Evolutionary conservation across 2,113 vertebrate species (phyloP).

Genomic region (Connochaetes taurinus): DNA sequence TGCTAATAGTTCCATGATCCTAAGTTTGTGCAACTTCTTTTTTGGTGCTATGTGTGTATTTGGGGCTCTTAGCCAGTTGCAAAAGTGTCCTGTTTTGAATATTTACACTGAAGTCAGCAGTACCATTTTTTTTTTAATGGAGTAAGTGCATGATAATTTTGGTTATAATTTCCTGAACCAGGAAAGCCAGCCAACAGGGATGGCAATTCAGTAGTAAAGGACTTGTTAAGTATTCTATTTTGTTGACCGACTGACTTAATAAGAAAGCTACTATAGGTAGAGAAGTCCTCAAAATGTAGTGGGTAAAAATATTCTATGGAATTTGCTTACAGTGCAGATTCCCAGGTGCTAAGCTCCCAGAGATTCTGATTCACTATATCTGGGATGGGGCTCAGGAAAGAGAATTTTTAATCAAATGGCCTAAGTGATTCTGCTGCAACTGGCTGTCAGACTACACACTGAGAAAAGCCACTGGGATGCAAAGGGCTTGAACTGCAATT

Average conservation of each 20-base stretch:
- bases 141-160: slow-evolving; percentile 64
- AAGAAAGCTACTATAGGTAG: background rate
- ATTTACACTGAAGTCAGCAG: slow-evolving; percentile 70
- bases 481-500: background rate
- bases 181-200: slow-evolving; percentile 55
- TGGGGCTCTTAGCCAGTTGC: slow-evolving; percentile 64
- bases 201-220: slow-evolving; percentile 29
- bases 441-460: background rate
- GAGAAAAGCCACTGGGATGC: background rate
- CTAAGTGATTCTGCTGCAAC: background rate
- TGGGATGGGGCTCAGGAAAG: background rate
- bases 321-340: background rate
- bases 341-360: background rate
- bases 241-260: slow-evolving; percentile 47
- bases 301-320: background rate
- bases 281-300: background rate
- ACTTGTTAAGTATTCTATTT: background rate
- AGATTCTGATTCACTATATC: background rate
- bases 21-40: slow-evolving; percentile 67
- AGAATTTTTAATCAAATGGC: background rate
- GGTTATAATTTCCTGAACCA: slow-evolving; percentile 58
- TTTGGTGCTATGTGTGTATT: slow-evolving; percentile 53
- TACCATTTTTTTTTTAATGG: background rate
- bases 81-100: slow-evolving; percentile 72
- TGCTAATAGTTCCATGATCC: slow-evolving; percentile 61